Base-by-base conservation (phyloP, 2,888 invertebrate species). In the Prenolepis imparis region DNA sequence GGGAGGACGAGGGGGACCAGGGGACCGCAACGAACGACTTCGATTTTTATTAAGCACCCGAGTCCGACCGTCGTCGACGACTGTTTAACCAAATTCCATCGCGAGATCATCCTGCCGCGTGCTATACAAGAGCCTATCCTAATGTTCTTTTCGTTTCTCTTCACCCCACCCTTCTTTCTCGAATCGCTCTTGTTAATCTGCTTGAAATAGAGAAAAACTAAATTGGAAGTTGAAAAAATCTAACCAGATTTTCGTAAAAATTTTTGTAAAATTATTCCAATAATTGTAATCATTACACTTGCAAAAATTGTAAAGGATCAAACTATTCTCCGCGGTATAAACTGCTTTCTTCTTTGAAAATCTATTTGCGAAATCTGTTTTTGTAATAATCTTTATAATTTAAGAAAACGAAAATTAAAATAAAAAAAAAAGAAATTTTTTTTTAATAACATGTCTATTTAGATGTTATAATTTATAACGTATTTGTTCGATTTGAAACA, bases 31-130 rank as follows among this genome's bases (percentile, higher is more conserved):
- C 84, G 86, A 87, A 89, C 89, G 88, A 87, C 89, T 90, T 87
- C 85, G 90, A 90, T 91, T 91, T 91, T 91, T 91, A 91, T 91
- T 91, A 90, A 90, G 88, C 89, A 88, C 90, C 88, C 84, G 84
- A 82, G 61, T 61, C 87, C 77, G 83, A 84, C 82, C 90, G 83
- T 87, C 87, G 84, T 82, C 87, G 74, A 72, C 70, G 88, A 91
- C 91, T 91, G 89, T 91, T 91, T 91, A 91, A 91, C 91, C 89
- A 89, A 91, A 91, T 91, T 91, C 90, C 90, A 91, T 90, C 90
- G 89, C 87, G 80, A 68, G 87, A 90, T 90, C 88, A 88, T 90
- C 89, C 87, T 67, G 84, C 85, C 70, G 82, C 59, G 84, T 44
- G 84, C 87, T 81, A 84, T 84, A 84, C 85, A 84, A 72, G 44